Evolutionary conservation across 2,888 invertebrate genomes (phyloP).

Genomic region (Idaea straminata): DNA sequence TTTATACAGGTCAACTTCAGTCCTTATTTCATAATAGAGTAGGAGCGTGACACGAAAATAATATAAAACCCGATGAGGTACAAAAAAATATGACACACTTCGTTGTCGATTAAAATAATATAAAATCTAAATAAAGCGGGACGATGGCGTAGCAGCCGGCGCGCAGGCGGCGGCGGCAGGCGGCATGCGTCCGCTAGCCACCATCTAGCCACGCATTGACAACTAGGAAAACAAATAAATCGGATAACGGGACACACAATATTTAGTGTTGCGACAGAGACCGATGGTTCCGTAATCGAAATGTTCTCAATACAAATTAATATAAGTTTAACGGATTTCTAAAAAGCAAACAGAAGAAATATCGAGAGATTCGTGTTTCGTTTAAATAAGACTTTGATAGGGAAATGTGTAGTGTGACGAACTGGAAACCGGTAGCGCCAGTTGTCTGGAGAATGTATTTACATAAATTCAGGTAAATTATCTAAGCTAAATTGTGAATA

Average conservation of each 20-base stretch:
- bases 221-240: conserved; percentile 1
- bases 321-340: not conserved
- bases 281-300: not conserved
- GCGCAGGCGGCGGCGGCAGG: conserved; percentile 27
- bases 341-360: not conserved
- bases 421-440: not conserved
- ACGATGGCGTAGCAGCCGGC: conserved; percentile 3
- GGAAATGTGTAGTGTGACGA: not conserved
- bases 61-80: conserved; percentile 41
- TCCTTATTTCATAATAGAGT: conserved; percentile 29
- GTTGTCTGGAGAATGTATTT: not conserved
- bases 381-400: not conserved
- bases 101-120: conserved; percentile 65
- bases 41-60: conserved; percentile 42
- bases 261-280: not conserved
- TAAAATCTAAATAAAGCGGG: conserved; percentile 51
- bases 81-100: conserved; percentile 60
- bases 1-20: not conserved
- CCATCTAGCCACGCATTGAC: conserved; percentile 7
- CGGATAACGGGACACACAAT: not conserved
- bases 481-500: not conserved
- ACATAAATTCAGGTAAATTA: not conserved
- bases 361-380: not conserved
- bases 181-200: conserved; percentile 28
- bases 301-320: not conserved